A percentile compares a stretch with the other conserved stretches of the same genome.
Conservation (phyloP, 2,797 vertebrate species). For the Acropternis orthonyx region DNA sequence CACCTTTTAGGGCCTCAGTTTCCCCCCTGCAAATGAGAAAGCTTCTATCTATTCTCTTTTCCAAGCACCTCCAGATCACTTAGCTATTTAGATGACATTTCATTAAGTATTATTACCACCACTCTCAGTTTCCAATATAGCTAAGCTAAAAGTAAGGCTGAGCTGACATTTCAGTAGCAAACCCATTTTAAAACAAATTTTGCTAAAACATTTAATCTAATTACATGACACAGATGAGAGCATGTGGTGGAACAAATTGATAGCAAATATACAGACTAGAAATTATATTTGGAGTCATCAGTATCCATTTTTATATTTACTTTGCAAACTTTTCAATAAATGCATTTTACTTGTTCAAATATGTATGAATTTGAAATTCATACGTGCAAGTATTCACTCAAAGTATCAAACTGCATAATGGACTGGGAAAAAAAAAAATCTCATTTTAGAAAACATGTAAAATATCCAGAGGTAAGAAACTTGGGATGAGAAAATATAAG, state of each 20-base stretch:
- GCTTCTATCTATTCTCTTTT: neutral
- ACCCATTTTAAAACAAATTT: constrained; percentile 8
- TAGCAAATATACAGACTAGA: constrained; percentile 35
- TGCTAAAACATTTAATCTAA: constrained; percentile 21
- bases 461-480: neutral
- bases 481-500: accelerated
- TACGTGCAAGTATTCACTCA: neutral
- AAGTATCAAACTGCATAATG: neutral
- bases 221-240: neutral
- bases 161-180: constrained; percentile 40
- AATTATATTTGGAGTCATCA: constrained; percentile 36
- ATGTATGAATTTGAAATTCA: neutral
- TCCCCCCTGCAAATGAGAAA: neutral
- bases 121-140: neutral
- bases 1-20: neutral
- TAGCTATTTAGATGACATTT: constrained; percentile 25
- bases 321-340: constrained; percentile 10
- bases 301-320: constrained; percentile 33
- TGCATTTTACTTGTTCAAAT: constrained; percentile 22
- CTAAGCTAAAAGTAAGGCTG: neutral
- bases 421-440: neutral
- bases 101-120: neutral
- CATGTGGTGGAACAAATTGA: constrained; percentile 20
- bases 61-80: neutral
- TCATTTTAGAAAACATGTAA: neutral